These are phyloP conservation scores for Mormyrus lacerda DNA, from an alignment of 2,113 vertebrate genomes.

Conservation along the genomic window DNA sequence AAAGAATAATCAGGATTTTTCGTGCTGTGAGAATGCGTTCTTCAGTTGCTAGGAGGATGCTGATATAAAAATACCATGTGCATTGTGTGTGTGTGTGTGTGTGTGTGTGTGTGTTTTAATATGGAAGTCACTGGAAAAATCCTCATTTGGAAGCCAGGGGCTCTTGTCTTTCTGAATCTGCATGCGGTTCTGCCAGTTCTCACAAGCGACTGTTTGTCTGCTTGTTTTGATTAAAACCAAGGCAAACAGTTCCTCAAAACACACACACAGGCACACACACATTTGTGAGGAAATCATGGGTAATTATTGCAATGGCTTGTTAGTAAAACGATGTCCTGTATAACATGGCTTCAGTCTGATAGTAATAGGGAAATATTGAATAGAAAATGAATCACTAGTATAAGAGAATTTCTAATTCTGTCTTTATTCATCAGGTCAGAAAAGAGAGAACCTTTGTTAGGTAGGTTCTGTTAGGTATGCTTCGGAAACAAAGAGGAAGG, in stretches of 20 bases:
- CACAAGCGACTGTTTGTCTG: slow-evolving; percentile 27
- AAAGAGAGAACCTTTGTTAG: slow-evolving; percentile 26
- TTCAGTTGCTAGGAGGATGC: slow-evolving; percentile 24
- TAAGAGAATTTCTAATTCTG: slow-evolving; percentile 15
- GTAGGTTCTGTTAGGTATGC: slow-evolving; percentile 32
- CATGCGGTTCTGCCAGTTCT: slow-evolving; percentile 32
- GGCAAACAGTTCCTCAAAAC: slow-evolving; percentile 24
- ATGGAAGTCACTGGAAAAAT: slow-evolving; percentile 30
- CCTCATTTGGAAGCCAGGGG: slow-evolving; percentile 25
- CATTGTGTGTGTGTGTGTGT: background rate
- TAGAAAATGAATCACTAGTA: slow-evolving; percentile 31
- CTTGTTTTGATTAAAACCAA: slow-evolving; percentile 48
- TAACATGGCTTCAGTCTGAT: slow-evolving; percentile 26
- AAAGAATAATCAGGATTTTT: slow-evolving; percentile 23
- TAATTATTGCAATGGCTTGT: slow-evolving; percentile 42
- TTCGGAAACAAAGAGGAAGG: slow-evolving; percentile 27
- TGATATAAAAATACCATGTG: slow-evolving; percentile 27
- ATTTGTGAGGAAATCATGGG: slow-evolving; percentile 33
- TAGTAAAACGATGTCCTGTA: slow-evolving; percentile 35
- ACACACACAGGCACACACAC: slow-evolving; percentile 16
- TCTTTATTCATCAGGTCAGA: slow-evolving; percentile 23
- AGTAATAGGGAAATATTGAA: slow-evolving; percentile 39
- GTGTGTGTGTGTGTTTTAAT: slow-evolving; percentile 16
- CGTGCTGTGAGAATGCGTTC: background rate
- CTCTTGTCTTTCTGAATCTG: slow-evolving; percentile 23